phyloP scores from a whole-genome alignment of 2,113 vertebrate genomes.

The Hucho hucho region DNA sequence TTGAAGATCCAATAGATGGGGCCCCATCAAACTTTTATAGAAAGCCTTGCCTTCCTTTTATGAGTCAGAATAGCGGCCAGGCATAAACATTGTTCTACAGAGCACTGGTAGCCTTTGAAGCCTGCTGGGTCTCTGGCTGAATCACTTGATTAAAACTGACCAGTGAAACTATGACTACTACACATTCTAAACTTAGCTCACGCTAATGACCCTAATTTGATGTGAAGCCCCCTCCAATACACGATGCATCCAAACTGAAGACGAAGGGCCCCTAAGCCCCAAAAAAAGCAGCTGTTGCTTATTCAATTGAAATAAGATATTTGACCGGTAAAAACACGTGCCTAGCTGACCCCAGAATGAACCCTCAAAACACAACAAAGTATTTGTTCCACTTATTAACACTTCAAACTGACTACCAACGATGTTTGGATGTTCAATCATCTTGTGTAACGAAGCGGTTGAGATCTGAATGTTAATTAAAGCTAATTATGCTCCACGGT shows the following conservation, averaged over 20 bases:
- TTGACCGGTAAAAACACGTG: background rate
- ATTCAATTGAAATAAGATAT: constrained; percentile 17
- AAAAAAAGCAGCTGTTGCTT: background rate
- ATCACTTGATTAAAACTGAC: constrained; percentile 24
- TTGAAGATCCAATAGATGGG: background rate
- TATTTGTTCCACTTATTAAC: background rate
- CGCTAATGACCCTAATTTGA: background rate
- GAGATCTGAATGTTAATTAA: too few relatives aligned
- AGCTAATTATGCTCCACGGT: too few relatives aligned
- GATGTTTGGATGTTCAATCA: too few relatives aligned
- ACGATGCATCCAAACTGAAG: background rate
- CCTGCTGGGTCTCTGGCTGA: constrained; percentile 23
- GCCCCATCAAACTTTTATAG: background rate
- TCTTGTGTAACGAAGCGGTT: too few relatives aligned
- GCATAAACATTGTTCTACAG: background rate
- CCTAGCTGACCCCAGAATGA: background rate
- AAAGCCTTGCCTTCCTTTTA: background rate
- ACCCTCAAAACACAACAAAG: background rate
- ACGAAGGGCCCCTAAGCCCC: background rate
- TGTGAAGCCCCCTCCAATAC: background rate
- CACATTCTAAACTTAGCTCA: background rate
- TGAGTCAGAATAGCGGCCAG: constrained; percentile 12
- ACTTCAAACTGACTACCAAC: background rate
- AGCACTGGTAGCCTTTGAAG: constrained; percentile 6
- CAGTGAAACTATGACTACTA: background rate